Base-by-base conservation (phyloP, 2,113 vertebrate species). In the Petaurus breviceps region DNA sequence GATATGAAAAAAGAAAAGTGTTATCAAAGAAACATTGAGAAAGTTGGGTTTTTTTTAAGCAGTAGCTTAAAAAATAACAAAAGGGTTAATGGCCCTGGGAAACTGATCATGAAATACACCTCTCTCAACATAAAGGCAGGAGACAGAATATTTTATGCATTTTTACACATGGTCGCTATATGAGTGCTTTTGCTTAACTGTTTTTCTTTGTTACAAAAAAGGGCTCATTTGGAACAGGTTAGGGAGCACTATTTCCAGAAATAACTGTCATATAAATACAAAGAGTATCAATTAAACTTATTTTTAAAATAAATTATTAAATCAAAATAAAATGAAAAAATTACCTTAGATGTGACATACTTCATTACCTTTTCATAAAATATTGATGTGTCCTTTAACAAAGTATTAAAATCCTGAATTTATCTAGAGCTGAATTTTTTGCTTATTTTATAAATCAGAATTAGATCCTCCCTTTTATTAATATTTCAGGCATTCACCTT, bases 391-490 rank as follows among this genome's bases (percentile, higher is more conserved):
- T 0, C 77, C 6, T 94, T 92, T 91, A n/a, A 52, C 31, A 92
- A 94, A 92, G 89, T 25, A 92, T 97, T 43, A 95, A 96, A 90
- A 28, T 31, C 93, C 53, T 92, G 57, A 92, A 97, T 91, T 47
- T 92, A 91, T 50, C 11, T 43, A 90, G 46, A 28, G 16, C 28
- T 47, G 90, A 14, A 28, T 50, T 51, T 91, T 84, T 95, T 54
- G n/a, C 91, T 94, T 22, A 92, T 43, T 52, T 94, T n/a, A 94
- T 91, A 31, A 50, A 90, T 96, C 3, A 50, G 47, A 31, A 94
- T 37, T 7, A 94, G 51, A 96, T 3, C 28, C 89, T 77, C 51
- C 49, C 51, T 93, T 97, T 93, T n/a, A 68, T 92, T 92, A 95
- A 95, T 91, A 93, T 92, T 49, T 94, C 90, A 95, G 10, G 89